Conservation (phyloP, 2,797 vertebrate genomes). For the Rhinophrynus dorsalis region DNA sequence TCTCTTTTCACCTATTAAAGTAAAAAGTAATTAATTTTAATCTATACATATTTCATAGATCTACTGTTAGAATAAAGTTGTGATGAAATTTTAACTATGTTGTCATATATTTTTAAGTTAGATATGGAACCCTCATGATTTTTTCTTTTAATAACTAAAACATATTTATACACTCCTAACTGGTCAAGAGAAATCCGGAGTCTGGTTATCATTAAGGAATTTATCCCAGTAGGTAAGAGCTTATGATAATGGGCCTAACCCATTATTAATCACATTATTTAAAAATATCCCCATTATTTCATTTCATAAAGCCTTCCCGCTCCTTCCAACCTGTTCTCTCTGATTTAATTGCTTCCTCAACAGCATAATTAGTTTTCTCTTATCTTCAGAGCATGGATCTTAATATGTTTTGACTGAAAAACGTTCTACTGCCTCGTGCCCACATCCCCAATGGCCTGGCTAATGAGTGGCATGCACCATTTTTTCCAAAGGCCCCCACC, state of each 20-base stretch:
- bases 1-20: too few relatives aligned
- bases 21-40: slow-evolving; percentile 27
- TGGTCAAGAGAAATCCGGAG: slow-evolving; percentile 1
- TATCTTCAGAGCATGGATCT: slow-evolving; percentile 36
- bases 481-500: slow-evolving; percentile 3
- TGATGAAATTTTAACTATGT: slow-evolving; percentile 23
- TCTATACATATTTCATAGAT: slow-evolving; percentile 1
- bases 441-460: slow-evolving; percentile 34
- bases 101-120: too few relatives aligned
- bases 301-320: slow-evolving; percentile 17
- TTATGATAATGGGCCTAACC: slow-evolving; percentile 24
- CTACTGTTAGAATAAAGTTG: background rate
- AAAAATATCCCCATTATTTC: slow-evolving; percentile 39
- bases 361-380: slow-evolving; percentile 43
- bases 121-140: background rate
- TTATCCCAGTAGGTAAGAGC: slow-evolving; percentile 14
- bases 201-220: slow-evolving; percentile 18
- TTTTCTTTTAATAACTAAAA: background rate
- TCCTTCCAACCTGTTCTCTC: slow-evolving; percentile 17
- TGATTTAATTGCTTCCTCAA: slow-evolving; percentile 46
- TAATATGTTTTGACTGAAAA: slow-evolving; percentile 44
- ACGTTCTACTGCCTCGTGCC: slow-evolving; percentile 17
- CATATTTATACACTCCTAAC: background rate
- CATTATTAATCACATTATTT: slow-evolving; percentile 25
- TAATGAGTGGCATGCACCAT: slow-evolving; percentile 38